Evolutionary conservation across 2,113 vertebrate species (phyloP).

Genomic region (Perca flavescens): DNA sequence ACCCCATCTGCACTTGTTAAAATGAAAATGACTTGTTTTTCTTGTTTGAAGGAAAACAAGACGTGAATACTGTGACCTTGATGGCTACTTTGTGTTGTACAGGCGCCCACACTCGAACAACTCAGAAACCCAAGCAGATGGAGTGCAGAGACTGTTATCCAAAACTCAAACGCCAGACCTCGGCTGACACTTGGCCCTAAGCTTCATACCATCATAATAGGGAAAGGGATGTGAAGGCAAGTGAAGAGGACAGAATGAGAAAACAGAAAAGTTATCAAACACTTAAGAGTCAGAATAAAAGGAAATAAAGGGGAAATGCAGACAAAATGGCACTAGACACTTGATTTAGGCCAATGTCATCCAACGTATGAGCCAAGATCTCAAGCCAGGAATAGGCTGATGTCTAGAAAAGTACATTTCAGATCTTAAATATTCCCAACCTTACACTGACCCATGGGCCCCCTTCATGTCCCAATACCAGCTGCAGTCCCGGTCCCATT

Average conservation of each 20-base stretch:
- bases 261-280: conserved; percentile 7
- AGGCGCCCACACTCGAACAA: neutral
- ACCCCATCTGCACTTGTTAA: conserved; percentile 34
- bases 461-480: neutral
- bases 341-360: neutral
- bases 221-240: neutral
- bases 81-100: conserved; percentile 3
- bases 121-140: conserved; percentile 22
- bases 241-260: neutral
- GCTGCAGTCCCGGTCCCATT: neutral
- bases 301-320: conserved; percentile 2
- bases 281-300: neutral
- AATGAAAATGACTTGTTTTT: conserved; percentile 32
- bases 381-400: neutral
- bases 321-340: neutral
- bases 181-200: conserved; percentile 9
- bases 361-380: neutral
- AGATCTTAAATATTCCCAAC: neutral
- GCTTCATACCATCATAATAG: neutral
- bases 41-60: conserved; percentile 36
- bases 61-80: conserved; percentile 24
- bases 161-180: conserved; percentile 44
- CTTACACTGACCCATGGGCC: neutral
- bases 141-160: conserved; percentile 9
- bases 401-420: neutral